These are phyloP conservation scores for Muscicapa comitata DNA, from an alignment of 2,797 vertebrate genomes.

Conservation along the genomic window DNA sequence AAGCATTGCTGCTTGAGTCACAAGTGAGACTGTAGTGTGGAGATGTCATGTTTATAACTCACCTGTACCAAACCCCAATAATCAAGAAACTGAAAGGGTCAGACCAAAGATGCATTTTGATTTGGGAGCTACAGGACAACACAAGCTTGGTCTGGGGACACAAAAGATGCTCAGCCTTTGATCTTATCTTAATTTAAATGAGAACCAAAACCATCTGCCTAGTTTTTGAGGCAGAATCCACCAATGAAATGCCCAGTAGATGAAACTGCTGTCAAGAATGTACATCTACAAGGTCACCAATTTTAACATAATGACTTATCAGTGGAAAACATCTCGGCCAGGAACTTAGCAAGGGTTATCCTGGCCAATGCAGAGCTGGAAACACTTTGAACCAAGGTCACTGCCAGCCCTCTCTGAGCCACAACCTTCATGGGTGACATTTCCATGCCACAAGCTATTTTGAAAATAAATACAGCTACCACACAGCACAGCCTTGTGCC, in stretches of 20 bases:
- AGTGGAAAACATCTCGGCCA: neutral
- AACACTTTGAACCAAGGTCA: neutral
- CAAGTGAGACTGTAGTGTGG: neutral
- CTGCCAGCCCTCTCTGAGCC: neutral
- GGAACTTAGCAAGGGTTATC: neutral
- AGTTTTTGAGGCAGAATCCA: neutral
- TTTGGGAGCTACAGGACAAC: neutral
- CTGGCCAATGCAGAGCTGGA: neutral
- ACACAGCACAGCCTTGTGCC: neutral
- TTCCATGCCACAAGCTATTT: neutral
- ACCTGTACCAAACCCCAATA: neutral
- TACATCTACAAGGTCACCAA: neutral
- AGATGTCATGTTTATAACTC: neutral
- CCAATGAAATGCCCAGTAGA: neutral
- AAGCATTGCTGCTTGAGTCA: neutral
- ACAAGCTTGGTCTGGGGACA: neutral
- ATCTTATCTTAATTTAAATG: neutral
- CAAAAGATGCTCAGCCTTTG: neutral
- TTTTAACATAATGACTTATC: neutral
- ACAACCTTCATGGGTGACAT: accelerated
- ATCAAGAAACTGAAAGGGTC: neutral
- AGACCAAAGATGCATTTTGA: neutral
- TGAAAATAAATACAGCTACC: neutral
- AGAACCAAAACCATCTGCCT: neutral
- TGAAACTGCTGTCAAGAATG: neutral